These are phyloP conservation scores for Drosophila demipolita DNA, from an alignment of 2,888 invertebrate species.

Conservation along the genomic window DNA sequence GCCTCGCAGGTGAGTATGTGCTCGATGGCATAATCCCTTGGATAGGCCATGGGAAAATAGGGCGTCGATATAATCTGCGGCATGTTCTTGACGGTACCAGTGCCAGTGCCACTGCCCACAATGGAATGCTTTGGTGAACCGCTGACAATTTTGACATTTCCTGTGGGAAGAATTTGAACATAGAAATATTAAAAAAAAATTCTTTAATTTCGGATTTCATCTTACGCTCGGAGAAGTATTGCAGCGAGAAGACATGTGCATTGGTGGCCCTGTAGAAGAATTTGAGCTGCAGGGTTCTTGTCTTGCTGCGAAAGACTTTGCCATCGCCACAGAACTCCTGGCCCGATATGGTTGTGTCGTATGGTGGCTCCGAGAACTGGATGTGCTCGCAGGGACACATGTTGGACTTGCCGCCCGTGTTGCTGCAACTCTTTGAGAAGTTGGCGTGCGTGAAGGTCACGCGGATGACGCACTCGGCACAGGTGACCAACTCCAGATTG, in stretches of 20 bases:
- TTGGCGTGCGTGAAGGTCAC: slow-evolving; percentile 83
- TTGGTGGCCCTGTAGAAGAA: slow-evolving; percentile 87
- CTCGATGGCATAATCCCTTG: slow-evolving; percentile 88
- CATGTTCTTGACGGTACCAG: slow-evolving; percentile 80
- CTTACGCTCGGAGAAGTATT: slow-evolving; percentile 88
- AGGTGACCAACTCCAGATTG: slow-evolving; percentile 89
- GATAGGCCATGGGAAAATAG: slow-evolving; percentile 89
- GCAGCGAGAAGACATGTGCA: slow-evolving; percentile 88
- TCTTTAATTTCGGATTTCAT: background rate
- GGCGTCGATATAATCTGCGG: slow-evolving; percentile 88
- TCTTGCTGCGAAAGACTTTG: slow-evolving; percentile 87
- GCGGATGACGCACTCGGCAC: slow-evolving; percentile 88
- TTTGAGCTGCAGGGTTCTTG: slow-evolving; percentile 87
- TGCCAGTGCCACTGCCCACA: slow-evolving; percentile 82
- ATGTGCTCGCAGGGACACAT: slow-evolving; percentile 87
- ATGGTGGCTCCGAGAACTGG: slow-evolving; percentile 88
- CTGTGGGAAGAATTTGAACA: slow-evolving; percentile 81
- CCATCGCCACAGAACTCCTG: slow-evolving; percentile 87
- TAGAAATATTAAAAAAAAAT: background rate
- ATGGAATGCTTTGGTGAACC: slow-evolving; percentile 85
- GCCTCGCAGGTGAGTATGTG: slow-evolving; percentile 88
- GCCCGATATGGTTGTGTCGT: slow-evolving; percentile 87
- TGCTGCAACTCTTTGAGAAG: slow-evolving; percentile 83
- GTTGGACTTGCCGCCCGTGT: slow-evolving; percentile 77
- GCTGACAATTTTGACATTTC: slow-evolving; percentile 86